Percentiles rank a stretch among this genome's conserved stretches.
phyloP scores from a whole-genome alignment of 2,113 vertebrate species.

The Phainopepla nitens region DNA sequence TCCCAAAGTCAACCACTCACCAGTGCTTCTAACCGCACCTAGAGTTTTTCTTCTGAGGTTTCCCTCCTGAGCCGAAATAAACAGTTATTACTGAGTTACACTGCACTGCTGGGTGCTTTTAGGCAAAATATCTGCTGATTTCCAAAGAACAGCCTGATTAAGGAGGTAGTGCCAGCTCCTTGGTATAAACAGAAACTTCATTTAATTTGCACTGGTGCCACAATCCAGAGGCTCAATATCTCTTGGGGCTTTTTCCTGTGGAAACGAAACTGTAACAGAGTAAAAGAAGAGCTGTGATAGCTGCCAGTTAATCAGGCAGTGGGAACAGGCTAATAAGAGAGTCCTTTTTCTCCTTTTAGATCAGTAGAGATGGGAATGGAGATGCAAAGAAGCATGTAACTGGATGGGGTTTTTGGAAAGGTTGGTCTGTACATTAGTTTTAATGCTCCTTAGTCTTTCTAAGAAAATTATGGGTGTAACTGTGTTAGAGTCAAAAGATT shows the following conservation, averaged over 20 bases:
- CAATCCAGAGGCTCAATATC: not conserved
- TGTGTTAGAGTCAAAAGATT: not conserved
- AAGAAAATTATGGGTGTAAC: not conserved
- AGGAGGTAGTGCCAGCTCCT: not conserved
- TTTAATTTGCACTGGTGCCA: not conserved
- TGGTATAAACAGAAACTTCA: not conserved
- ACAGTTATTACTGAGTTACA: not conserved
- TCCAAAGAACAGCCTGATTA: not conserved
- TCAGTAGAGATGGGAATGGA: not conserved
- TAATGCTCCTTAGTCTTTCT: not conserved
- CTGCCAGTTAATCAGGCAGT: not conserved
- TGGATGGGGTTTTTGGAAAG: not conserved
- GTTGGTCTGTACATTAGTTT: not conserved
- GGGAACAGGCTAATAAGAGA: not conserved
- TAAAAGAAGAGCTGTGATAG: not conserved
- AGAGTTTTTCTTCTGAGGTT: not conserved
- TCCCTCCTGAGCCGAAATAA: not conserved
- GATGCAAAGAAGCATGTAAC: not conserved
- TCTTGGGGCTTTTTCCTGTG: not conserved
- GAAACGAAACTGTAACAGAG: not conserved
- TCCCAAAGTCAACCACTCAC: not conserved
- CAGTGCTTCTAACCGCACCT: not conserved
- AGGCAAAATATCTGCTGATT: not conserved
- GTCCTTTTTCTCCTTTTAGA: not conserved
- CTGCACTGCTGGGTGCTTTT: not conserved